Evolutionary conservation across 2,888 invertebrate species (phyloP).

Genomic region (Drosophila greeni): DNA sequence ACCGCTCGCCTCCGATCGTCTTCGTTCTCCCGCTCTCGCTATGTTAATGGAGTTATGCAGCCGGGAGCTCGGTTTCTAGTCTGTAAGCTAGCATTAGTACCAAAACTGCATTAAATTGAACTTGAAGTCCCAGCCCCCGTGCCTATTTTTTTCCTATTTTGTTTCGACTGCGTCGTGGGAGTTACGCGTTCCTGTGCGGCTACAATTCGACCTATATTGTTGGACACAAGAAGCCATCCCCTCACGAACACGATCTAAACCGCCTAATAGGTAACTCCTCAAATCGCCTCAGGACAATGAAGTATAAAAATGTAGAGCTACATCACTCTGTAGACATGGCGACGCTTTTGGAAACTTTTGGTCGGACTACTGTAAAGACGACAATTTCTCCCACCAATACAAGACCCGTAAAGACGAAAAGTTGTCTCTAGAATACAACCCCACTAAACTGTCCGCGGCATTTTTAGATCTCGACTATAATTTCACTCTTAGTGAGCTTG

Average conservation of each 20-base stretch:
- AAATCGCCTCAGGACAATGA: conserved; percentile 7
- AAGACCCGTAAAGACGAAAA: conserved; percentile 1
- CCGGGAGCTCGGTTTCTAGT: too few species aligned
- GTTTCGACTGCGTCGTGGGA: too few species aligned
- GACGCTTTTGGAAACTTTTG: conserved; percentile 14
- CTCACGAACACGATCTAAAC: conserved; percentile 4
- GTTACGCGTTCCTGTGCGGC: too few species aligned
- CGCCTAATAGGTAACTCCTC: conserved; percentile 2
- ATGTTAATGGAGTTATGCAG: too few species aligned
- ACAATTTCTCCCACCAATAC: conserved; percentile 13
- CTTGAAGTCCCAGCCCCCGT: too few species aligned
- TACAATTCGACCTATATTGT: too few species aligned
- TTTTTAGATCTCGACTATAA: not conserved
- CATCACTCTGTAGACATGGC: conserved; percentile 12
- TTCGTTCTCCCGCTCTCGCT: too few species aligned
- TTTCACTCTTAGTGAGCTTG: not conserved
- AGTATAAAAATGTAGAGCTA: conserved; percentile 4
- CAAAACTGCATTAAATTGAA: too few species aligned
- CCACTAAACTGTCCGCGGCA: not conserved
- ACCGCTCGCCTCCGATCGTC: too few species aligned
- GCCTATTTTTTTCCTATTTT: too few species aligned
- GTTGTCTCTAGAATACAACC: not conserved
- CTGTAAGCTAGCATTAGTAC: too few species aligned
- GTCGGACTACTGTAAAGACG: conserved; percentile 16
- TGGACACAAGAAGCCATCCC: too few species aligned